These are phyloP conservation scores for Stigmatopora argus DNA, from an alignment of 2,113 vertebrate genomes.

Conservation along the genomic window DNA sequence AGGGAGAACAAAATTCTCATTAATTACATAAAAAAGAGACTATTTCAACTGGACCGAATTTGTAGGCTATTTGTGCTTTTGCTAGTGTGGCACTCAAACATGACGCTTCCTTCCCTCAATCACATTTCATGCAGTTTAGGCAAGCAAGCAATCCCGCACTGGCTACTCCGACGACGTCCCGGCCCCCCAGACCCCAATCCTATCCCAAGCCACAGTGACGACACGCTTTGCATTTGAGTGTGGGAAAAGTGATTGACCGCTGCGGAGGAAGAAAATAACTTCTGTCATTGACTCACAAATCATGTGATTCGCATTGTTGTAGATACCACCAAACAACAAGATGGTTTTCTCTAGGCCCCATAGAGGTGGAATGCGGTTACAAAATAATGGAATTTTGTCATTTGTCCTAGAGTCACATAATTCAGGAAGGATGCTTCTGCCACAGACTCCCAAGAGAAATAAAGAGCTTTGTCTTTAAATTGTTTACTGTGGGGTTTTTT, in stretches of 20 bases:
- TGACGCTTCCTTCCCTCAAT: slow-evolving; percentile 65
- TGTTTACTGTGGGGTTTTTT: slow-evolving; percentile 5
- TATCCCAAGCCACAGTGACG: slow-evolving; percentile 53
- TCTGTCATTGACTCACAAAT: slow-evolving; percentile 24
- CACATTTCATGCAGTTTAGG: slow-evolving; percentile 73
- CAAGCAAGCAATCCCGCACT: slow-evolving; percentile 57
- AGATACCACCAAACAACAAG: slow-evolving; percentile 48
- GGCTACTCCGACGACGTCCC: slow-evolving; percentile 60
- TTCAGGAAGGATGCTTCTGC: slow-evolving; percentile 39
- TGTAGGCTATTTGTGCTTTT: slow-evolving; percentile 52
- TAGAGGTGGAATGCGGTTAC: slow-evolving; percentile 21
- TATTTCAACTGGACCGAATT: slow-evolving; percentile 25
- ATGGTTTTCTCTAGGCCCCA: slow-evolving; percentile 17
- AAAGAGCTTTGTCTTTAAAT: slow-evolving; percentile 37
- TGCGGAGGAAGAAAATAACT: slow-evolving; percentile 63
- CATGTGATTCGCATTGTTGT: slow-evolving; percentile 50
- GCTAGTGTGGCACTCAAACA: slow-evolving; percentile 54
- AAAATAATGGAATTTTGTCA: slow-evolving; percentile 18
- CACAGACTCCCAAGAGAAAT: slow-evolving; percentile 34
- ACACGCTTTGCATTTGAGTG: slow-evolving; percentile 65
- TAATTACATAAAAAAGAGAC: slow-evolving; percentile 7
- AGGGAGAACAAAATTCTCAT: slow-evolving; percentile 19
- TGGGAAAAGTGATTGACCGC: slow-evolving; percentile 65
- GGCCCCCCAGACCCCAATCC: slow-evolving; percentile 37
- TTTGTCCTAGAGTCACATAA: slow-evolving; percentile 22